Percentiles rank a stretch among this genome's conserved stretches.
Evolutionary conservation across 1,140 invertebrate species (phyloP).

Genomic region (Apis cerana): DNA sequence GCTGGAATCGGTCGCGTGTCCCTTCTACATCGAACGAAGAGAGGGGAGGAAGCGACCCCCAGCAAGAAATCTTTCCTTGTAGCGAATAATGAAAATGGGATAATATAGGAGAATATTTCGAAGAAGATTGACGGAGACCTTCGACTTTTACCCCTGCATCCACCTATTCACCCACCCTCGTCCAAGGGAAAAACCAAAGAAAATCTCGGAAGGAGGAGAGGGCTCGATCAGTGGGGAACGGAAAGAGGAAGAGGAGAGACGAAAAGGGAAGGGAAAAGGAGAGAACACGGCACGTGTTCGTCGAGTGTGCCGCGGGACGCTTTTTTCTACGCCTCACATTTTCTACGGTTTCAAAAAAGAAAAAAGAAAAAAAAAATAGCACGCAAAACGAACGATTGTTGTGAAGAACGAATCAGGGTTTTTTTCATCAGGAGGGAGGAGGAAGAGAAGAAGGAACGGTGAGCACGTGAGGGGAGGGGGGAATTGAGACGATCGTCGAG

Average conservation of each 20-base stretch:
- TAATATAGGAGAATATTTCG: not conserved
- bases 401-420: too few relatives aligned
- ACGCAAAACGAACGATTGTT: conserved; percentile 3
- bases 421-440: not conserved
- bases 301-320: conserved; percentile 54
- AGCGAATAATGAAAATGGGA: too few relatives aligned
- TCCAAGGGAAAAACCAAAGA: not conserved
- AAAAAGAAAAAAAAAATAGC: conserved; percentile 12
- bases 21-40: too few relatives aligned
- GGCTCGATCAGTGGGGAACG: not conserved
- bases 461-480: not conserved
- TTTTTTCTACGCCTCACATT: conserved; percentile 72
- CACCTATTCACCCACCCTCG: conserved; percentile 31
- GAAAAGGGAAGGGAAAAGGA: not conserved
- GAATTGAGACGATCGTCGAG: not conserved
- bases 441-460: too few relatives aligned
- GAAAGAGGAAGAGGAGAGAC: not conserved
- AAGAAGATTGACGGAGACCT: not conserved
- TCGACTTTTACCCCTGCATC: conserved; percentile 42
- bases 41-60: not conserved
- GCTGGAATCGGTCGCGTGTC: not conserved
- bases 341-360: conserved; percentile 65
- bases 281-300: conserved; percentile 32
- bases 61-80: too few relatives aligned
- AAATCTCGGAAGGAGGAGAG: not conserved